Base-by-base conservation (phyloP, 2,797 vertebrate species). In the Gambusia yucatana region DNA sequence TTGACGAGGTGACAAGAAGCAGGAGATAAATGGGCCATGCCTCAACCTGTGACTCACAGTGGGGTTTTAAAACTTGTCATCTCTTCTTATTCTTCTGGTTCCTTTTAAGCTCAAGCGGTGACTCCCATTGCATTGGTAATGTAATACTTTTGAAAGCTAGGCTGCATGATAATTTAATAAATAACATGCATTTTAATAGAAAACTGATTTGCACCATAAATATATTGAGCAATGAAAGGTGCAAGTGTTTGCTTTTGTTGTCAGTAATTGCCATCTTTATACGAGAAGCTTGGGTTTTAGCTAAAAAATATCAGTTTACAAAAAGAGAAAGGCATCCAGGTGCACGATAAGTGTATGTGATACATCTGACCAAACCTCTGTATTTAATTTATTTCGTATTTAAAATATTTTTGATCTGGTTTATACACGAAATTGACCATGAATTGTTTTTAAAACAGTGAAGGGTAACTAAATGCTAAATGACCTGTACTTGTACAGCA, bases 11-110 rank as follows among this genome's bases (percentile, higher is more conserved):
- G 73, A 86, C 79, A 50, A 50, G 44, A 1, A 52, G 46, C 72
- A 76, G 52, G 30, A 80, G 75, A 89, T 55, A 57, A 78, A 89
- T 77, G 76, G 82, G 80, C 80, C 50, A 2, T 17, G 71, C 74
- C 67, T 84, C 59, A 85, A 79, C 81, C 46, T 41, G 55, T 67
- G 50, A 20, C 39, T 39, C 75, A 77, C 59, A 14, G 16, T 39
- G 4, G 69, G 30, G 73, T 25, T 85, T 4, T 41, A 13, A 78
- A 77, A 46, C 28, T 47, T 76, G 33, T 79, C 63, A 52, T 83
- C 46, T 13, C 11, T 74, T 70, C 14, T 30, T 41, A 61, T 85
- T 75, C 17, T 84, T 82, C 75, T 20, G 73, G 82, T 81, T 59
- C 11, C 33, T 74, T 79, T 81, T 43, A 78, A 78, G 74, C 67